Evolutionary conservation across 2,888 invertebrate species (phyloP).

Genomic region (Nomada goodeniana): DNA sequence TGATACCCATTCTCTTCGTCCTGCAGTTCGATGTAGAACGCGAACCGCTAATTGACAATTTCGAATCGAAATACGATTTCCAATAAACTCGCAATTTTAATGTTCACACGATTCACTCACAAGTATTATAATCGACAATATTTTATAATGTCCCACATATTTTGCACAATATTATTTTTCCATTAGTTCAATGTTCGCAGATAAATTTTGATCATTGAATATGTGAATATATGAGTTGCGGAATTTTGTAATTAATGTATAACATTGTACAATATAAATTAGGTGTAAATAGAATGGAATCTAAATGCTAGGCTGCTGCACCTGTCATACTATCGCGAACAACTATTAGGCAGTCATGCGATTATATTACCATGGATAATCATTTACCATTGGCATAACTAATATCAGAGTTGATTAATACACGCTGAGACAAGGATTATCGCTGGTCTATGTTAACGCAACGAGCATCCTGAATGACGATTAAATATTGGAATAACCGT

Average conservation of each 20-base stretch:
- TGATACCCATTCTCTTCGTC: conserved; percentile 14
- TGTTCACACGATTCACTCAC: conserved; percentile 14
- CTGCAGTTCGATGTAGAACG: no score
- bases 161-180: neutral
- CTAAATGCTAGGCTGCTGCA: neutral
- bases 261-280: neutral
- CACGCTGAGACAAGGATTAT: neutral
- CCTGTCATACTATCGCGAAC: neutral
- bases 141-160: neutral
- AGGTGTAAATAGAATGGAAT: no score
- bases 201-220: neutral
- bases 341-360: neutral
- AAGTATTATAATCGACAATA: neutral
- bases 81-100: conserved; percentile 30
- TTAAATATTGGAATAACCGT: neutral
- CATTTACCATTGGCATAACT: neutral
- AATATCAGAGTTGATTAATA: neutral
- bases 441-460: neutral
- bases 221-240: no score
- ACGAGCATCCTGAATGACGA: neutral
- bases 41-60: conserved; percentile 1
- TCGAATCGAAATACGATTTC: no score
- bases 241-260: neutral
- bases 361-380: neutral
- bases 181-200: neutral